These are phyloP conservation scores for Acleris cristana DNA, from an alignment of 2,888 invertebrate genomes.

Conservation along the genomic window DNA sequence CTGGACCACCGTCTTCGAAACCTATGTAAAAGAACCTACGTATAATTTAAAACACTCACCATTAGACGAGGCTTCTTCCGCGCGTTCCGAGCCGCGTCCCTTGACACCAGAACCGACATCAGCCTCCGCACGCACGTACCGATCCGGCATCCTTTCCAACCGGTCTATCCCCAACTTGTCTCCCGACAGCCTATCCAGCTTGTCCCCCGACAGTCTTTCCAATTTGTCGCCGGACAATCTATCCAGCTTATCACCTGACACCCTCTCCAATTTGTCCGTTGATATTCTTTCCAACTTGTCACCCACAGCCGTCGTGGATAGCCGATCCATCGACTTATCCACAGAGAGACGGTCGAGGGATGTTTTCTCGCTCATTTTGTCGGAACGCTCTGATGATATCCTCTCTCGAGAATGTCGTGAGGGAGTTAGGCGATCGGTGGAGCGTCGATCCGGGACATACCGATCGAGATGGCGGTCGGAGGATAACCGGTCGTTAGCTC, in stretches of 20 bases:
- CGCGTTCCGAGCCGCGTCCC: slow-evolving; percentile 64
- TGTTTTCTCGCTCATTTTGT: slow-evolving; percentile 38
- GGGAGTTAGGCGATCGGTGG: slow-evolving; percentile 39
- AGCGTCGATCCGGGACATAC: slow-evolving; percentile 44
- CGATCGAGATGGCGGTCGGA: slow-evolving; percentile 44
- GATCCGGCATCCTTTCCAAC: slow-evolving; percentile 43
- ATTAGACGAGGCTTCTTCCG: slow-evolving; percentile 66
- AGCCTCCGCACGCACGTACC: slow-evolving; percentile 71
- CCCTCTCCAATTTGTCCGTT: slow-evolving; percentile 37
- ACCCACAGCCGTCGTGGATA: background rate
- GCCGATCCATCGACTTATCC: slow-evolving; percentile 38
- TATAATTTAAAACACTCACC: slow-evolving; percentile 51
- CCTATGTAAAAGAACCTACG: too few relatives aligned
- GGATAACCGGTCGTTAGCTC: slow-evolving; percentile 43
- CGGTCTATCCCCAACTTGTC: slow-evolving; percentile 55
- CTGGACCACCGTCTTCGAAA: background rate
- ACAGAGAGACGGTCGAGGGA: slow-evolving; percentile 44
- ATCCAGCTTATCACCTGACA: slow-evolving; percentile 38
- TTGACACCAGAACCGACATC: slow-evolving; percentile 73
- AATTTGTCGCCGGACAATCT: slow-evolving; percentile 40
- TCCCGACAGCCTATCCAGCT: slow-evolving; percentile 47
- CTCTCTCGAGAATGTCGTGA: slow-evolving; percentile 43
- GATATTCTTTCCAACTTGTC: slow-evolving; percentile 45
- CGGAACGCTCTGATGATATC: slow-evolving; percentile 45
- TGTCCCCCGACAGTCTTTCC: slow-evolving; percentile 32